Evolutionary conservation across 2,888 invertebrate species (phyloP).

Genomic region (Drosophila tripunctata): DNA sequence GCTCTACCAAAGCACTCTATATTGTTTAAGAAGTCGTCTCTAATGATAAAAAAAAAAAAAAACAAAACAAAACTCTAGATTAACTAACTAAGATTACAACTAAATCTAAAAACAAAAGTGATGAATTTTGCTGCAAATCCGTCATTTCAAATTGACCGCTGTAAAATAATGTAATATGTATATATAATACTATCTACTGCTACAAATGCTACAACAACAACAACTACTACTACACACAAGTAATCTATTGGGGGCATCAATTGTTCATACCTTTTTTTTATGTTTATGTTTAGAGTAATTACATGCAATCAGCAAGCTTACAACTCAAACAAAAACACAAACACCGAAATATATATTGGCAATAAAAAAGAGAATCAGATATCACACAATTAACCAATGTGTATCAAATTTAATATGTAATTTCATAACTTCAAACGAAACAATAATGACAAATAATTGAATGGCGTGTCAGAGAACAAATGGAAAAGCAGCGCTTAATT

Average conservation of each 20-base stretch:
- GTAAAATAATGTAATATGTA: slow-evolving; percentile 65
- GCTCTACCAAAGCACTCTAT: slow-evolving; percentile 71
- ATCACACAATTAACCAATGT: slow-evolving; percentile 33
- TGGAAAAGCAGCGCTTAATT: slow-evolving; percentile 32
- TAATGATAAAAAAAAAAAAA: too few species aligned
- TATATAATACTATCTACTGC: slow-evolving; percentile 41
- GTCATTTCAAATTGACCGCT: slow-evolving; percentile 59
- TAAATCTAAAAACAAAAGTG: slow-evolving; percentile 24
- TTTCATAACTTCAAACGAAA: too few species aligned
- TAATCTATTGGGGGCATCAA: slow-evolving; percentile 27
- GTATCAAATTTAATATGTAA: slow-evolving; percentile 30
- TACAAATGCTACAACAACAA: slow-evolving; percentile 39
- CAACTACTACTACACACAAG: too few species aligned
- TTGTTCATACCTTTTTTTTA: slow-evolving; percentile 41
- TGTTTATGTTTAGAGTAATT: slow-evolving; percentile 39
- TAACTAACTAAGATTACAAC: slow-evolving; percentile 32
- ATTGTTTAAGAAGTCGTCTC: slow-evolving; percentile 59
- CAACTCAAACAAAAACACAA: slow-evolving; percentile 1
- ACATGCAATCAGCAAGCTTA: slow-evolving; percentile 22
- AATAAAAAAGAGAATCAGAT: slow-evolving; percentile 46
- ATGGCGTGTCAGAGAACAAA: slow-evolving; percentile 10
- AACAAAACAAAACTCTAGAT: slow-evolving; percentile 32
- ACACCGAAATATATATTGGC: slow-evolving; percentile 40
- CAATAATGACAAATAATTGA: slow-evolving; percentile 4
- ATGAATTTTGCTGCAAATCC: slow-evolving; percentile 49